Conservation (phyloP, 2,113 vertebrate species). For the Eptatretus burgeri region DNA sequence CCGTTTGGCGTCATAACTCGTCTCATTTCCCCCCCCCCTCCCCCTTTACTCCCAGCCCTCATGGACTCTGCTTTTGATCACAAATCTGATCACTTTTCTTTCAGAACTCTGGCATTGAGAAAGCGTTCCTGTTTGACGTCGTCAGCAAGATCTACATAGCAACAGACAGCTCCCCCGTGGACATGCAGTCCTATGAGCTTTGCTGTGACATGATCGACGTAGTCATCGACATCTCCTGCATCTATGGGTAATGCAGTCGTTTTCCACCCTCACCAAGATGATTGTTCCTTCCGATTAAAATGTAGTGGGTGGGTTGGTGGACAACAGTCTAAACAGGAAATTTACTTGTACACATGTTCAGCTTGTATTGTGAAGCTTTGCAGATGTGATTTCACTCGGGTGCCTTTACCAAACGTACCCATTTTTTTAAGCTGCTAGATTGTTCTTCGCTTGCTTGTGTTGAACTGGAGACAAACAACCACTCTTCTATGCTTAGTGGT, state of each 20-base stretch:
- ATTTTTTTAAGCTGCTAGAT: no score
- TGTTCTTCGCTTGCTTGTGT: no score
- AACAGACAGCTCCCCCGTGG: constrained; percentile 91
- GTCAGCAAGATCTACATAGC: constrained; percentile 99
- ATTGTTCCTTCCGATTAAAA: not conserved
- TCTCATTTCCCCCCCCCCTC: not conserved
- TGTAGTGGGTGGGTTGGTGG: no score
- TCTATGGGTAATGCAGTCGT: constrained; percentile 57
- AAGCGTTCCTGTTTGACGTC: constrained; percentile 93
- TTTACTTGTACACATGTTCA: no score
- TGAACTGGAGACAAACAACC: no score
- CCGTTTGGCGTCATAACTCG: not conserved
- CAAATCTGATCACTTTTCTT: not conserved
- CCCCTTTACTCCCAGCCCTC: not conserved
- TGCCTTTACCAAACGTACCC: no score
- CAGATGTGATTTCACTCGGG: no score
- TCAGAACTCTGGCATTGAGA: constrained; percentile 98
- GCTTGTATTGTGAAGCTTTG: no score
- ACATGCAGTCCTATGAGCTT: constrained; percentile 96
- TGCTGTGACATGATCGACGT: constrained; percentile 99
- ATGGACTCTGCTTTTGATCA: not conserved
- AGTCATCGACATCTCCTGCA: constrained; percentile 95
- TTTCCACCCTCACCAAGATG: not conserved
- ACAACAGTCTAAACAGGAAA: no score
- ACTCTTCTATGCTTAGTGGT: no score